phyloP scores from a whole-genome alignment of 2,797 vertebrate species.

The Xenopus petersii region DNA sequence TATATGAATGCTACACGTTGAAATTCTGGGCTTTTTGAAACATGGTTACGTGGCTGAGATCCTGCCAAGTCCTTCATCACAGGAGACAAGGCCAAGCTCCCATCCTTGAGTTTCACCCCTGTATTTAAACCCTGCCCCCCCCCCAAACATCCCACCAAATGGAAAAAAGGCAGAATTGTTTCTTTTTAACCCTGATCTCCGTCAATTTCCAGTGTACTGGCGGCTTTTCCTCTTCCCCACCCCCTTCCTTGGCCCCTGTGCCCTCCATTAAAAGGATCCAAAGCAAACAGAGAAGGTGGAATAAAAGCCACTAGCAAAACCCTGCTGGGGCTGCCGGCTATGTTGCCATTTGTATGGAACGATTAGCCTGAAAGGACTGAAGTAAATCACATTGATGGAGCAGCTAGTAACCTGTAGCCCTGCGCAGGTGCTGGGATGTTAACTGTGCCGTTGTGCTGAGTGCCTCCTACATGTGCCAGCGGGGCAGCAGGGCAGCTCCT shows the following conservation, averaged over 20 bases:
- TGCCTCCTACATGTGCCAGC: not conserved
- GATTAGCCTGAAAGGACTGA: conserved; percentile 10
- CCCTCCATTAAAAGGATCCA: conserved; percentile 7
- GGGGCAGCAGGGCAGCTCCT: not conserved
- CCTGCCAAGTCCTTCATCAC: too few species aligned
- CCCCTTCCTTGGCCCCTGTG: not conserved
- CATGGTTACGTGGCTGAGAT: too few species aligned
- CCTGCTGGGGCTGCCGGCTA: conserved; percentile 3
- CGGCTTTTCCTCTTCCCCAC: not conserved
- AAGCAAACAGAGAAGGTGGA: conserved; percentile 7
- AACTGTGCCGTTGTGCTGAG: not conserved
- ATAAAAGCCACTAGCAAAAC: not conserved
- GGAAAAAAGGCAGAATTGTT: too few species aligned
- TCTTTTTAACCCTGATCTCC: too few species aligned
- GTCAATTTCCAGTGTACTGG: too few species aligned
- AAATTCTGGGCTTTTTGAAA: too few species aligned
- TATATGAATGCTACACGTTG: too few species aligned
- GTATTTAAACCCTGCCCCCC: too few species aligned
- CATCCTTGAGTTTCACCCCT: too few species aligned
- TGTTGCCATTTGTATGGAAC: conserved; percentile 15
- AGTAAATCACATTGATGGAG: conserved; percentile 7
- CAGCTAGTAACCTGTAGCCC: not conserved
- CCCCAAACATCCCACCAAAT: too few species aligned
- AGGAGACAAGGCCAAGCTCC: too few species aligned
- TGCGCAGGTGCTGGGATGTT: not conserved